Percentiles rank a stretch among this genome's conserved stretches.
Evolutionary conservation across 2,888 invertebrate species (phyloP).

Genomic region (Balanococcus diminutus): DNA sequence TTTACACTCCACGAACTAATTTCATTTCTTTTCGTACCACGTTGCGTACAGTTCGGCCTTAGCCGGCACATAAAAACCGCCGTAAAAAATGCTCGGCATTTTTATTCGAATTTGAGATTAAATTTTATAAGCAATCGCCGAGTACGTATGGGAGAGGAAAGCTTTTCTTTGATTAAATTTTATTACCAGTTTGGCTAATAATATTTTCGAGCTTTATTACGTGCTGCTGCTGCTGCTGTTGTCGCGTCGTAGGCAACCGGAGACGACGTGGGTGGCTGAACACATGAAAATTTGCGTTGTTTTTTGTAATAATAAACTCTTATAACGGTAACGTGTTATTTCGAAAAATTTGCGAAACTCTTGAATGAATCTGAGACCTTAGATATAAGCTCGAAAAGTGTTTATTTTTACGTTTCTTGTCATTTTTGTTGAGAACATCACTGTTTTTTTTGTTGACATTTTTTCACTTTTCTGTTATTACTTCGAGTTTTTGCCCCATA

Average conservation of each 20-base stretch:
- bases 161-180: slow-evolving; percentile 40
- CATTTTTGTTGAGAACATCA: too few species aligned
- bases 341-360: too few species aligned
- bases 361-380: too few species aligned
- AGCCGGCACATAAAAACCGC: slow-evolving; percentile 33
- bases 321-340: too few species aligned
- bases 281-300: too few species aligned
- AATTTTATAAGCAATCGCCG: slow-evolving; percentile 39
- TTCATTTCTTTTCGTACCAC: slow-evolving; percentile 28
- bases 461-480: too few species aligned
- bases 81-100: slow-evolving; percentile 38
- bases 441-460: too few species aligned
- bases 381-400: too few species aligned
- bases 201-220: slow-evolving; percentile 27
- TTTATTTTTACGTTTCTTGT: too few species aligned
- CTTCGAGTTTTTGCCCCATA: too few species aligned
- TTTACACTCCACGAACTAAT: slow-evolving; percentile 22
- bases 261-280: not conserved
- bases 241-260: not conserved
- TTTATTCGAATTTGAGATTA: slow-evolving; percentile 38
- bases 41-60: not conserved
- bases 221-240: not conserved
- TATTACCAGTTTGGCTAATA: slow-evolving; percentile 35
- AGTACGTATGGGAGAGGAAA: not conserved
- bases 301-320: too few species aligned